These are phyloP conservation scores for Zoroaster sp. DNA, from an alignment of 53 echinoderm and acorn worm genomes.

Conservation along the genomic window DNA sequence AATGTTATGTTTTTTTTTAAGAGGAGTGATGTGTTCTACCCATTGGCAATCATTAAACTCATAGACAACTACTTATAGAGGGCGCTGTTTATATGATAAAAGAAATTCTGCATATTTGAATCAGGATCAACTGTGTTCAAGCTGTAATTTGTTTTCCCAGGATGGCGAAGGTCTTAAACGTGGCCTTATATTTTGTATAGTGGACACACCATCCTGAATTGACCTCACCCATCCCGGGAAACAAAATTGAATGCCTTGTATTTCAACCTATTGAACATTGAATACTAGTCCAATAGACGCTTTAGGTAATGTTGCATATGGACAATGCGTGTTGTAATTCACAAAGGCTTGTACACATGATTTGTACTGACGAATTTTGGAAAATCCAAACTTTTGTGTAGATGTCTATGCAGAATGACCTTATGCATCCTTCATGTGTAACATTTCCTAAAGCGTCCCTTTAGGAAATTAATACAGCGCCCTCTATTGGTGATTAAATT, in stretches of 20 bases:
- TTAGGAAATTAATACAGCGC: background rate
- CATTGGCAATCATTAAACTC: background rate
- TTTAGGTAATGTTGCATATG: too few species aligned
- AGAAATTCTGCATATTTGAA: background rate
- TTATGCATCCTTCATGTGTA: too few species aligned
- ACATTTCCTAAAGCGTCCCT: background rate
- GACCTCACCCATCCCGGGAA: background rate
- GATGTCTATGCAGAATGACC: too few species aligned
- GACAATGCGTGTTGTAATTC: too few species aligned
- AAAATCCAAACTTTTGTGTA: background rate
- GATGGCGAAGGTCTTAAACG: background rate
- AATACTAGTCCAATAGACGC: background rate
- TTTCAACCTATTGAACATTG: background rate
- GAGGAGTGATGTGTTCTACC: background rate
- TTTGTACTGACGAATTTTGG: background rate
- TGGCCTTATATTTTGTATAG: background rate
- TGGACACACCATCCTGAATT: background rate
- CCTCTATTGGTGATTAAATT: background rate
- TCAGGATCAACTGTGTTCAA: background rate
- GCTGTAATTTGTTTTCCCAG: background rate
- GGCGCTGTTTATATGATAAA: background rate
- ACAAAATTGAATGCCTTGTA: background rate
- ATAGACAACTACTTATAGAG: background rate
- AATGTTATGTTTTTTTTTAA: background rate
- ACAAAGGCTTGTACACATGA: background rate